Base-by-base conservation (phyloP, 2,113 vertebrate genomes). In the Mormyrus lacerda region DNA sequence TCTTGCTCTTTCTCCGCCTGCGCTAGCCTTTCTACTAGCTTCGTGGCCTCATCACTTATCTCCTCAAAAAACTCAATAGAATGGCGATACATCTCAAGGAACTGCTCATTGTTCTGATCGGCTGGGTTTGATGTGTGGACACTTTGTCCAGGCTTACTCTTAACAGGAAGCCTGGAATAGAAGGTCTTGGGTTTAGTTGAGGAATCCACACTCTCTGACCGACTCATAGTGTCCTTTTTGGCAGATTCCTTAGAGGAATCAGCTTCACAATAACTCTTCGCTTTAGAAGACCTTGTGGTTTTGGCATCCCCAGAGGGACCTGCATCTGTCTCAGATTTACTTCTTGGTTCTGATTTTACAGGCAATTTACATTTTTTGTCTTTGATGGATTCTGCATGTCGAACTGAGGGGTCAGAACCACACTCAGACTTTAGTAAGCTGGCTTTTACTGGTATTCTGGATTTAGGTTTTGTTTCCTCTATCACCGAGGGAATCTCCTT, bases 21-120 rank as follows among this genome's bases (percentile, higher is more conserved):
- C 0, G 96, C 96, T 91, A 99, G 96, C 94, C 97, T 97, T 86
- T 98, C 97, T 91, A 98, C 98, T 93, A 99, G 93, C 93, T 98
- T 99, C 92, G 98, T 97, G 87, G 98, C 98, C 95, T 99, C 98
- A 4, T 98, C 96, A 10, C 97, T 98, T 95, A 99, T 98, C 94
- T 99, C 98, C 94, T 98, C 97, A 95, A 97, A 98, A 95, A 98
- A 98, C 90, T 98, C 98, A 93, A 97, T 95, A 83, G 97, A 97
- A 92, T 97, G 95, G 94, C 97, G 97, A 87, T 94, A 96, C 91
- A 96, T 93, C 93, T 97, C 95, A 94, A 97, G 95, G 93, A 96
- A 96, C 13, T 93, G 93, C 89, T 97, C 95, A 93, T 95, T 96
- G 95, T 96, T 97, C 90, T 97, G 96, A 94, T 95, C 97, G 50